A percentile compares a stretch with the other conserved stretches of the same genome.
Conservation (phyloP, 2,113 vertebrate genomes). For the Ochotona curzoniae region DNA sequence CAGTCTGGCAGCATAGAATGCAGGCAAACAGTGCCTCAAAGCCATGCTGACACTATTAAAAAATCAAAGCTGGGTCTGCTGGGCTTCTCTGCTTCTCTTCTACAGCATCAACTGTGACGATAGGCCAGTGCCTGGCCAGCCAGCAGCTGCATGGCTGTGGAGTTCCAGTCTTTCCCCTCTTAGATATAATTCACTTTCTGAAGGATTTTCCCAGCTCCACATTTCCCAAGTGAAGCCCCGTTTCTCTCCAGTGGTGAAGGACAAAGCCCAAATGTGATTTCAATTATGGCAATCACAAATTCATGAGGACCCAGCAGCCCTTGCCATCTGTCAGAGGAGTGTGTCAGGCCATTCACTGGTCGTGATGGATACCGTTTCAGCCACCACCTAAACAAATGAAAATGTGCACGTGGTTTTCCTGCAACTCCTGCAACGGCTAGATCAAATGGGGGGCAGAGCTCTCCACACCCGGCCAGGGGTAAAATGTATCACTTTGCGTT, state of each 20-base stretch:
- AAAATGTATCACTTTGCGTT: constrained; percentile 77
- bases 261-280: constrained; percentile 80
- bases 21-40: neutral
- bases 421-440: constrained; percentile 72
- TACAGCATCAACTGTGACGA: constrained; percentile 64
- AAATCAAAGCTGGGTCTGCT: constrained; percentile 69
- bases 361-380: constrained; percentile 70
- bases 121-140: constrained; percentile 57
- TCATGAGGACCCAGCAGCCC: constrained; percentile 76
- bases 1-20: neutral
- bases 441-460: constrained; percentile 71
- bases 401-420: constrained; percentile 62
- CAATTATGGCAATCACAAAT: constrained; percentile 83
- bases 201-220: constrained; percentile 61
- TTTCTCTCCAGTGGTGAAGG: constrained; percentile 39
- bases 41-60: constrained; percentile 50
- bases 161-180: constrained; percentile 58
- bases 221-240: constrained; percentile 58
- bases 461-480: constrained; percentile 70
- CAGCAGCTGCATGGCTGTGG: constrained; percentile 48
- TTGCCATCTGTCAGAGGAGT: constrained; percentile 81
- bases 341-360: constrained; percentile 20
- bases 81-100: constrained; percentile 56
- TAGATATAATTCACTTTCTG: neutral
- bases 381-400: constrained; percentile 65